phyloP scores from a whole-genome alignment of 2,797 vertebrate species.

The Myiotriccus ornatus region DNA sequence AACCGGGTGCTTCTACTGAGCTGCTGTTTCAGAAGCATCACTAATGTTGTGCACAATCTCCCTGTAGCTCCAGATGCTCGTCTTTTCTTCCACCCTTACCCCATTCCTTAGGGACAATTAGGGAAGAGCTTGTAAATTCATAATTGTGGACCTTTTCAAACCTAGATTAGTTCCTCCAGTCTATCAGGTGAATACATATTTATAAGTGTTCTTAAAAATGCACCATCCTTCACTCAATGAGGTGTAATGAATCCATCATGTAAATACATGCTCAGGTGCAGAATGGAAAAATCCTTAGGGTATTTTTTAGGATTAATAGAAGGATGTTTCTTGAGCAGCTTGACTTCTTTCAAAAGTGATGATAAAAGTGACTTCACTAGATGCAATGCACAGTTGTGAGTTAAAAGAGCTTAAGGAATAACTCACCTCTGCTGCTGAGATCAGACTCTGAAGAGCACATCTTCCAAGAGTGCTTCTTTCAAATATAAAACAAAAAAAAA shows the following conservation, averaged over 20 bases:
- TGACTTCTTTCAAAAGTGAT: not conserved
- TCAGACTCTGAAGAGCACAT: not conserved
- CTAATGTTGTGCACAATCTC: not conserved
- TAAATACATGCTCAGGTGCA: constrained; percentile 18
- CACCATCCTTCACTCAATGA: not conserved
- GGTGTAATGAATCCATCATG: constrained; percentile 42
- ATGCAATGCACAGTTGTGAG: not conserved
- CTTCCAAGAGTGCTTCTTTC: not conserved
- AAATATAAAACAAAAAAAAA: not conserved
- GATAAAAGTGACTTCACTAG: not conserved
- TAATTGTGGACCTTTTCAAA: constrained; percentile 34
- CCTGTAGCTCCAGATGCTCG: not conserved
- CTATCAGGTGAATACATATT: constrained; percentile 15
- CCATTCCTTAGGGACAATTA: constrained; percentile 3
- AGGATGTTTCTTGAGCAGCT: not conserved
- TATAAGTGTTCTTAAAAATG: constrained; percentile 2
- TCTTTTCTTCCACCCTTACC: not conserved
- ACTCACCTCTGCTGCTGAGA: not conserved
- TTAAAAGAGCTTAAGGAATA: not conserved
- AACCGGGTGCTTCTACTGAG: not conserved
- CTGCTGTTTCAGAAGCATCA: not conserved
- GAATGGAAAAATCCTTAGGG: not conserved
- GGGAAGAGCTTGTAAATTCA: constrained; percentile 18
- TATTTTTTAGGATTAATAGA: not conserved
- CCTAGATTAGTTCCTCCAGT: not conserved